Base-by-base conservation (phyloP, 2,797 vertebrate species). In the Notolabrus celidotus region DNA sequence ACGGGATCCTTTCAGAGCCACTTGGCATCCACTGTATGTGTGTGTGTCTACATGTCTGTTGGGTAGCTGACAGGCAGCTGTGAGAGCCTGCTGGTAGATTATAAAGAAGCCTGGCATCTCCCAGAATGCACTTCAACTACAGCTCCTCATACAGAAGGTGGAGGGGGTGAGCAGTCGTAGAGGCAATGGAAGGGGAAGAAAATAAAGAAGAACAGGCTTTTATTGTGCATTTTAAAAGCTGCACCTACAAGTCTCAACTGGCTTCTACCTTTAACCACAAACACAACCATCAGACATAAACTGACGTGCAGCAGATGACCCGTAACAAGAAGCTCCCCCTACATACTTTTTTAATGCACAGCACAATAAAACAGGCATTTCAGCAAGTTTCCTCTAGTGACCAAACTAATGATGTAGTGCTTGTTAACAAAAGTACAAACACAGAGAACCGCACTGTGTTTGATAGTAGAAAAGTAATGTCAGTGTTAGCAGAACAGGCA, bases 31-130 rank as follows among this genome's bases (percentile, higher is more conserved):
- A 19, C 46, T 80, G 52, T 65, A 17, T 73, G 54, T 66, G 56
- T 67, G 57, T 68, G 67, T 43, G 57, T 50, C 29, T n/a, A 39
- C 17, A 49, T 67, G 79, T 82, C 60, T 84, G 84, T 60, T 62
- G 76, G 63, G 71, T 69, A 38, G 77, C 80, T 82, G 83, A 94
- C 93, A 94, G 94, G 77, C 85, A 97, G 96, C 96, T 97, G 96
- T 79, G 94, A 95, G 92, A 88, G 92, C 96, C 87, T 94, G 96
- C 97, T 98, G 96, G 89, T 97, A 96, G 94, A 97, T 98, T 97
- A 82, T 83, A 96, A 97, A 97, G 97, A 95, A 95, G 94, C 92
- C 95, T 96, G 95, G 95, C 95, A 95, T 95, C 94, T 96, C 86
- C 72, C 95, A 94, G 94, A 96, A 96, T 95, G 95, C 94, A 97